phyloP scores from a whole-genome alignment of 2,888 invertebrate species.

The Pharmacophagus antenor region DNA sequence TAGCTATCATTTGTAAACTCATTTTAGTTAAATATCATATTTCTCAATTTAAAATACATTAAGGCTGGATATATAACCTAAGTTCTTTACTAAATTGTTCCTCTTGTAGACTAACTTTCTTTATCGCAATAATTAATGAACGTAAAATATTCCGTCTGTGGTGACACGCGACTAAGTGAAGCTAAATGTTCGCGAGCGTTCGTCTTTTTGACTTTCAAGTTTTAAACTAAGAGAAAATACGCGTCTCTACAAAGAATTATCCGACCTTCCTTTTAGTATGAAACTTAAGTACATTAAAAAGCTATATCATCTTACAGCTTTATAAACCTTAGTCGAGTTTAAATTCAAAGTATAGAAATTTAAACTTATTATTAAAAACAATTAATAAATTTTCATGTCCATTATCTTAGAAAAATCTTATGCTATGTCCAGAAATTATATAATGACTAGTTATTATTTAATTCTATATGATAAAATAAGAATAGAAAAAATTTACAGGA shows the following conservation, averaged over 20 bases:
- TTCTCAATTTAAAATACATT: conserved; percentile 10
- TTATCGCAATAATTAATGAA: conserved; percentile 61
- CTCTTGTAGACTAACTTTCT: conserved; percentile 59
- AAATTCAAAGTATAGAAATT: too few relatives aligned
- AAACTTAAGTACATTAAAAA: background rate
- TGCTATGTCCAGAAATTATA: too few relatives aligned
- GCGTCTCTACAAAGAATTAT: background rate
- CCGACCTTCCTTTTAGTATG: background rate
- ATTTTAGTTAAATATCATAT: background rate
- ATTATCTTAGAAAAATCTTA: too few relatives aligned
- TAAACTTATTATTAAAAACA: too few relatives aligned
- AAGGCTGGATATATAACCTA: conserved; percentile 41
- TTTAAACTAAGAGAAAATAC: conserved; percentile 32
- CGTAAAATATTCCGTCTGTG: conserved; percentile 72
- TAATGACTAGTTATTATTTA: too few relatives aligned
- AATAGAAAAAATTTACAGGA: too few relatives aligned
- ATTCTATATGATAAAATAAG: too few relatives aligned
- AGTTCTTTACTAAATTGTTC: conserved; percentile 59
- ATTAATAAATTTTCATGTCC: too few relatives aligned
- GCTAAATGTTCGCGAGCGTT: conserved; percentile 37
- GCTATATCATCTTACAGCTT: background rate
- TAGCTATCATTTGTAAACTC: too few relatives aligned
- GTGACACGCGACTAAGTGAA: conserved; percentile 42
- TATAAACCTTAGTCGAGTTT: too few relatives aligned
- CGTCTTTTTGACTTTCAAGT: conserved; percentile 4